These are phyloP conservation scores for Pangasianodon hypophthalmus DNA, from an alignment of 2,113 vertebrate genomes.

Conservation along the genomic window DNA sequence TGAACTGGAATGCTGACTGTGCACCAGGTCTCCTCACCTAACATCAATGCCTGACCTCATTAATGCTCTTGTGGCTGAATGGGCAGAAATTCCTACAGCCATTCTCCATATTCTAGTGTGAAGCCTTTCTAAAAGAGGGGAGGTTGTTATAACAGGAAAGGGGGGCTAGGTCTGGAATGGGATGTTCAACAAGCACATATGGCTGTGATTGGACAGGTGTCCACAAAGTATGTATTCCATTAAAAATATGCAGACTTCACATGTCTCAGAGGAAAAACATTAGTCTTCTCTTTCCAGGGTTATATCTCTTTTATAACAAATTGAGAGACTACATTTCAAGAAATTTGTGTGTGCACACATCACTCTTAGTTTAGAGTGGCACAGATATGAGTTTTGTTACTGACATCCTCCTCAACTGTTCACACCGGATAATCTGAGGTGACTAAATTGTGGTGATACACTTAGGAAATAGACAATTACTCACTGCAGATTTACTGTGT, in stretches of 20 bases:
- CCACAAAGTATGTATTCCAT: not conserved
- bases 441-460: not conserved
- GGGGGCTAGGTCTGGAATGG: too few species aligned
- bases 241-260: not conserved
- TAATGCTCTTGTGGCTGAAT: too few species aligned
- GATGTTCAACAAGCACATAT: not conserved
- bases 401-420: not conserved
- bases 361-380: not conserved
- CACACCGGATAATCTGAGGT: not conserved
- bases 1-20: too few species aligned
- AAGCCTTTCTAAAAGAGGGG: too few species aligned
- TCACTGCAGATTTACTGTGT: not conserved
- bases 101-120: too few species aligned
- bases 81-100: too few species aligned
- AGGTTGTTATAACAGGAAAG: too few species aligned
- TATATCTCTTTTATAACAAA: not conserved
- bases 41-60: too few species aligned
- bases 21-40: too few species aligned
- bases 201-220: not conserved
- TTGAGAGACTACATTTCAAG: not conserved
- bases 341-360: not conserved
- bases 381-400: not conserved
- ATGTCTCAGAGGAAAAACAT: not conserved
- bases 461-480: not conserved
- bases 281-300: not conserved